Evolutionary conservation across 2,888 invertebrate genomes (phyloP).

Genomic region (Pasiphila rectangulata): DNA sequence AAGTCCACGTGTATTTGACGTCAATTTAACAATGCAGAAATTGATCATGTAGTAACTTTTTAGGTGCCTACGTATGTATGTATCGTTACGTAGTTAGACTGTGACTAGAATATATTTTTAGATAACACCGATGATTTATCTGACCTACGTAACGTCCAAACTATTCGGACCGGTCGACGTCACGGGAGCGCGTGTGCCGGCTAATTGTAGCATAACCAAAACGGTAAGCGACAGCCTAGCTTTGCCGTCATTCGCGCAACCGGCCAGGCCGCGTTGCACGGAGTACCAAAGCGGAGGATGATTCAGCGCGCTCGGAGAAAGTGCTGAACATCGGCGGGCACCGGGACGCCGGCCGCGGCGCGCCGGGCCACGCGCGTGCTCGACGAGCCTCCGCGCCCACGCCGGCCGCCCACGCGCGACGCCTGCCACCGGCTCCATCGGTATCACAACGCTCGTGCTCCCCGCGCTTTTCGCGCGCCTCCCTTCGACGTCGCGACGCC

Average conservation of each 20-base stretch:
- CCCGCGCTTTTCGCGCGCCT: slow-evolving; percentile 78
- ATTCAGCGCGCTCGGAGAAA: slow-evolving; percentile 56
- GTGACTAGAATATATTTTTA: slow-evolving; percentile 68
- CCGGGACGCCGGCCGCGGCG: slow-evolving; percentile 31
- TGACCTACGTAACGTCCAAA: slow-evolving; percentile 62
- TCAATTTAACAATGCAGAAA: slow-evolving; percentile 40
- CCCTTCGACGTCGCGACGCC: slow-evolving; percentile 72
- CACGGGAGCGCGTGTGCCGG: slow-evolving; percentile 67
- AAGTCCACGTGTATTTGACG: slow-evolving; percentile 27
- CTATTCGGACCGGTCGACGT: slow-evolving; percentile 67
- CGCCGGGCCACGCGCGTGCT: slow-evolving; percentile 45
- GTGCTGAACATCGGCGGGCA: slow-evolving; percentile 41
- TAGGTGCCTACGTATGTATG: slow-evolving; percentile 22
- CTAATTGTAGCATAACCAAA: slow-evolving; percentile 78
- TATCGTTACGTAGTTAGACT: slow-evolving; percentile 53
- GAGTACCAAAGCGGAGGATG: slow-evolving; percentile 64
- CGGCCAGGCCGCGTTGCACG: slow-evolving; percentile 39
- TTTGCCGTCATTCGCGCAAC: slow-evolving; percentile 37
- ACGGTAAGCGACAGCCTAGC: slow-evolving; percentile 55
- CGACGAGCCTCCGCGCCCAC: slow-evolving; percentile 75
- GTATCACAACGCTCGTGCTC: slow-evolving; percentile 66
- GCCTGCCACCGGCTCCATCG: slow-evolving; percentile 53
- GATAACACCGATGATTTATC: slow-evolving; percentile 63
- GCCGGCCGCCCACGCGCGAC: slow-evolving; percentile 51
- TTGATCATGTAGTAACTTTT: slow-evolving; percentile 40